Evolutionary conservation across 2,888 invertebrate genomes (phyloP).

Genomic region (Leptopterna dolabrata): DNA sequence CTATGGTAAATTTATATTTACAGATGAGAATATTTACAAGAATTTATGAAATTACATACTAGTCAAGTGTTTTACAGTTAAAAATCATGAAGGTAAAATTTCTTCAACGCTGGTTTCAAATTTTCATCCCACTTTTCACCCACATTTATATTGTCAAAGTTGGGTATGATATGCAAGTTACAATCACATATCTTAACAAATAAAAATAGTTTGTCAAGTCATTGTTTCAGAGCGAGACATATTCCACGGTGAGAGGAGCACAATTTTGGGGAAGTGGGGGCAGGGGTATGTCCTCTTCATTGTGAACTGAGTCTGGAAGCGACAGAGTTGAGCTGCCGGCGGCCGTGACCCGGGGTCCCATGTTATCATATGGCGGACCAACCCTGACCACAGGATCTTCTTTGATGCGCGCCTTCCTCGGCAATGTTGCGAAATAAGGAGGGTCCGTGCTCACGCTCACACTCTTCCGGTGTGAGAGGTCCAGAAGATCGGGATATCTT

Average conservation of each 20-base stretch:
- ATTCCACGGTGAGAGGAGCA: conserved; percentile 70
- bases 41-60: not conserved
- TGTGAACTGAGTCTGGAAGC: conserved; percentile 73
- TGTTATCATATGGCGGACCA: conserved; percentile 84
- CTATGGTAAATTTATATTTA: conserved; percentile 10
- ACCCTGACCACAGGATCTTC: conserved; percentile 62
- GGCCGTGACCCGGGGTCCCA: conserved; percentile 89
- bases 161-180: conserved; percentile 47
- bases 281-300: conserved; percentile 66
- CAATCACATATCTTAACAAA: conserved; percentile 11
- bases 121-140: conserved; percentile 8
- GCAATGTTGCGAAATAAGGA: conserved; percentile 69
- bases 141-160: conserved; percentile 33
- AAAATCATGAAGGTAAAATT: not conserved
- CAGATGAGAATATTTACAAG: conserved; percentile 17
- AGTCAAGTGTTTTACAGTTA: not conserved
- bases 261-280: conserved; percentile 73
- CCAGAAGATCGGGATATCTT: conserved; percentile 84
- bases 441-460: conserved; percentile 68
- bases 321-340: conserved; percentile 90
- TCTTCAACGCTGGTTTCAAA: not conserved
- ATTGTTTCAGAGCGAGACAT: conserved; percentile 64
- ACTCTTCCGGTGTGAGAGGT: conserved; percentile 71
- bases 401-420: conserved; percentile 65
- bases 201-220: not conserved